These are phyloP conservation scores for Andrena cerasifolii DNA, from an alignment of 1,140 invertebrate species.

Conservation along the genomic window DNA sequence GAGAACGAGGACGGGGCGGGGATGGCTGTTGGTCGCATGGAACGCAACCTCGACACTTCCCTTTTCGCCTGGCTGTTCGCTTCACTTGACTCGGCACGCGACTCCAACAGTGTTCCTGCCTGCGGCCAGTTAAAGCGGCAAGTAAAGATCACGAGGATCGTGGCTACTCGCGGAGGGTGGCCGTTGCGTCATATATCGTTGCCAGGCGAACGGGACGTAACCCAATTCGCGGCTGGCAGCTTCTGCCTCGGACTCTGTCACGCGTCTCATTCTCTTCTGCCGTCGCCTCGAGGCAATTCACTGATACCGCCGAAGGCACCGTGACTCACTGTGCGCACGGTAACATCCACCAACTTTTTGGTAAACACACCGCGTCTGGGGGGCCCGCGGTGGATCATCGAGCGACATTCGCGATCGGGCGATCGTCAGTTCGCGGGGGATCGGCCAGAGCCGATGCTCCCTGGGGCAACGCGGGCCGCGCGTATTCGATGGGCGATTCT, in stretches of 20 bases:
- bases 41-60: not conserved
- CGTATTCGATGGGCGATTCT: not conserved
- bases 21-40: constrained; percentile 19
- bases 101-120: constrained; percentile 19
- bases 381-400: constrained; percentile 15
- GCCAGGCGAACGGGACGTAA: constrained; percentile 57
- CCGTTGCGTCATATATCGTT: constrained; percentile 50
- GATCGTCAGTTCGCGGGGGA: constrained; percentile 6
- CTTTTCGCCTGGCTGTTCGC: not conserved
- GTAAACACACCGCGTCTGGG: constrained; percentile 32
- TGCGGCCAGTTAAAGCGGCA: constrained; percentile 28
- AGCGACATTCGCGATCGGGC: constrained; percentile 6
- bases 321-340: constrained; percentile 14
- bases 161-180: constrained; percentile 35
- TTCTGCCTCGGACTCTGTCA: constrained; percentile 17
- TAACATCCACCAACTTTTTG: constrained; percentile 33
- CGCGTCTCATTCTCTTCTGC: constrained; percentile 39
- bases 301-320: constrained; percentile 20
- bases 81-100: not conserved
- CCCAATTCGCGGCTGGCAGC: constrained; percentile 50
- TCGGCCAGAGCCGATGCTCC: constrained; percentile 22
- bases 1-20: not conserved
- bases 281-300: not conserved
- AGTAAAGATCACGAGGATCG: constrained; percentile 40
- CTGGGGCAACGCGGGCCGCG: not conserved